A percentile compares a stretch with the other conserved stretches of the same genome.
phyloP scores from a whole-genome alignment of 1,140 invertebrate genomes.

The Meteorus sp. region DNA sequence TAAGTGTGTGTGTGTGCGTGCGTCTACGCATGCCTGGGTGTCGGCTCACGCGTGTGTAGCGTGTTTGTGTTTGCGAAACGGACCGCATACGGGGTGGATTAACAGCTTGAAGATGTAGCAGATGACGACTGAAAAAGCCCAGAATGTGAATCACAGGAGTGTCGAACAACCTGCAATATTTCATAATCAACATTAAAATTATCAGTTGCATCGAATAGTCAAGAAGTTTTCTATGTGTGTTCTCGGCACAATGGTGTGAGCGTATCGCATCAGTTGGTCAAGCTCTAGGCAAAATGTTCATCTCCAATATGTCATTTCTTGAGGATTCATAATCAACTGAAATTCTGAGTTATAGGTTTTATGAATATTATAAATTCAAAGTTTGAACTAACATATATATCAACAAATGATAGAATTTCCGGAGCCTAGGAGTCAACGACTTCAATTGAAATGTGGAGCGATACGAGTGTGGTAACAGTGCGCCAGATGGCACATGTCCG shows the following conservation, averaged over 20 bases:
- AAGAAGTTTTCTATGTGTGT: slow-evolving; percentile 41
- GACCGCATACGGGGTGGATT: slow-evolving; percentile 24
- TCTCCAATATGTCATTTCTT: slow-evolving; percentile 45
- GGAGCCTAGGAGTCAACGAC: slow-evolving; percentile 12
- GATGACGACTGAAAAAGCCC: slow-evolving; percentile 38
- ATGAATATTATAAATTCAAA: not conserved
- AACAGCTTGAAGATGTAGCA: slow-evolving; percentile 31
- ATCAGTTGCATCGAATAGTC: slow-evolving; percentile 52
- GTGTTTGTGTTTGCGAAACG: too few relatives aligned
- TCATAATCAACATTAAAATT: slow-evolving; percentile 45
- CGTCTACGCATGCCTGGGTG: too few relatives aligned
- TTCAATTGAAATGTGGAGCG: slow-evolving; percentile 18
- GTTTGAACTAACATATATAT: not conserved
- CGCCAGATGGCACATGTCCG: slow-evolving; percentile 44
- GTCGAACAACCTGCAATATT: slow-evolving; percentile 31
- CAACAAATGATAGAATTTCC: not conserved
- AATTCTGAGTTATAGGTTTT: not conserved
- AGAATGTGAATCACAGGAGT: slow-evolving; percentile 43
- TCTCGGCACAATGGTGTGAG: too few relatives aligned
- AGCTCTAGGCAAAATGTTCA: slow-evolving; percentile 55
- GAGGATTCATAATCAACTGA: slow-evolving; percentile 12
- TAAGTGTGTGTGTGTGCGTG: too few relatives aligned
- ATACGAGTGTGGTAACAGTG: slow-evolving; percentile 32
- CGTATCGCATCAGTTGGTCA: slow-evolving; percentile 53
- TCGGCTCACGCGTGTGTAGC: too few relatives aligned